phyloP scores from a whole-genome alignment of 2,113 vertebrate species.

The Fulmarus glacialis region DNA sequence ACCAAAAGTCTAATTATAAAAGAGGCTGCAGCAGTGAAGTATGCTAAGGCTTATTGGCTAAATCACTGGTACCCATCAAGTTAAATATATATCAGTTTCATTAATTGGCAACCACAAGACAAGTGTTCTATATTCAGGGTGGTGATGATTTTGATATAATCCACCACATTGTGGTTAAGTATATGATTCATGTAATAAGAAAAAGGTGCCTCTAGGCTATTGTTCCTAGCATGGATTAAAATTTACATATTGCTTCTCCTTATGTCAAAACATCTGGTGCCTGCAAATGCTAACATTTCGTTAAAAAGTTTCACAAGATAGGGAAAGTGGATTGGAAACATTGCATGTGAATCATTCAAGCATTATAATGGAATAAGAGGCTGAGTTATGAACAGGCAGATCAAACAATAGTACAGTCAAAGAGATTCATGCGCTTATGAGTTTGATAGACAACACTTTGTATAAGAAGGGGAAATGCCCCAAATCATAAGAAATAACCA shows the following conservation, averaged over 20 bases:
- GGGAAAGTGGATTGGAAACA: slow-evolving; percentile 75
- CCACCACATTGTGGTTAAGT: slow-evolving; percentile 72
- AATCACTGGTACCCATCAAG: slow-evolving; percentile 53
- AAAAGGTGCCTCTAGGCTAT: slow-evolving; percentile 79
- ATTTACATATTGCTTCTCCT: slow-evolving; percentile 83
- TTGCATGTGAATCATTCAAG: slow-evolving; percentile 69
- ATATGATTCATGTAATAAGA: slow-evolving; percentile 80
- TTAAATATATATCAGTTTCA: slow-evolving; percentile 69
- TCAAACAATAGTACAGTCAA: slow-evolving; percentile 54
- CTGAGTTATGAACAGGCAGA: slow-evolving; percentile 57
- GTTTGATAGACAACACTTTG: slow-evolving; percentile 25
- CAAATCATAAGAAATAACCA: background rate
- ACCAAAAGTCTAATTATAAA: slow-evolving; percentile 48
- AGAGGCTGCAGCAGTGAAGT: slow-evolving; percentile 11
- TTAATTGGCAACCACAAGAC: slow-evolving; percentile 75
- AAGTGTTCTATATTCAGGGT: slow-evolving; percentile 61
- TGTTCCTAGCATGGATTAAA: slow-evolving; percentile 79
- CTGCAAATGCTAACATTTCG: slow-evolving; percentile 77
- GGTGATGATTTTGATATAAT: slow-evolving; percentile 73
- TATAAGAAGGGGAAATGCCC: background rate
- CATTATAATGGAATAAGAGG: slow-evolving; percentile 77
- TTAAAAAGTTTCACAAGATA: slow-evolving; percentile 77
- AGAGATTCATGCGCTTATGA: slow-evolving; percentile 69
- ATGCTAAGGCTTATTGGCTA: slow-evolving; percentile 56
- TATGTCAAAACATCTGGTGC: slow-evolving; percentile 84